Conservation (phyloP, 1,140 invertebrate species). For the Sinella curviseta region DNA sequence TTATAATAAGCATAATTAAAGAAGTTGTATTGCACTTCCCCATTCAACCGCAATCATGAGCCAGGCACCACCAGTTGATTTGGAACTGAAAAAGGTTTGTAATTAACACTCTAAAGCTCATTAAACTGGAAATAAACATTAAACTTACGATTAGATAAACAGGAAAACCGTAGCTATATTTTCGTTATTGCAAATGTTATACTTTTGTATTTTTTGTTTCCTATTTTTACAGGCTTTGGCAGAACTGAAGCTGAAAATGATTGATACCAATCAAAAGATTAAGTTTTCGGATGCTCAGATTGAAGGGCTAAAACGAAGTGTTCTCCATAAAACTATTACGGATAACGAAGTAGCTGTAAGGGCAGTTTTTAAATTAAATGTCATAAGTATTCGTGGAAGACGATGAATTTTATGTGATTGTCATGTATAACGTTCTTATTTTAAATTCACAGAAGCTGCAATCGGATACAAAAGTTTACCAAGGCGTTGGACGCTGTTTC, state of each 20-base stretch:
- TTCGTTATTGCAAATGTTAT: too few species aligned
- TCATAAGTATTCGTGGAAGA: neutral
- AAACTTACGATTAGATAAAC: too few species aligned
- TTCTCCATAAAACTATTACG: slow-evolving; percentile 72
- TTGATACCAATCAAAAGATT: slow-evolving; percentile 76
- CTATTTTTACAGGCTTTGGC: slow-evolving; percentile 83
- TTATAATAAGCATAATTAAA: too few species aligned
- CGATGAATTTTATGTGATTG: neutral
- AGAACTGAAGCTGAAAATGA: slow-evolving; percentile 79
- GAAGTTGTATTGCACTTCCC: too few species aligned
- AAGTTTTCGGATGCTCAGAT: slow-evolving; percentile 78
- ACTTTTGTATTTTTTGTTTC: too few species aligned
- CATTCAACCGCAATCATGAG: too few species aligned
- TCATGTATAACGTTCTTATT: neutral
- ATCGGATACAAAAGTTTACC: slow-evolving; percentile 68
- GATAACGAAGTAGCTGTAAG: slow-evolving; percentile 63
- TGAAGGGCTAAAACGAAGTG: slow-evolving; percentile 66
- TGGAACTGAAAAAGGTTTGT: slow-evolving; percentile 45
- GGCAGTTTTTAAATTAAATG: slow-evolving; percentile 14
- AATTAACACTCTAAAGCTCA: too few species aligned
- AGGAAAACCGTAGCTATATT: too few species aligned
- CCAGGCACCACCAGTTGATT: slow-evolving; percentile 36
- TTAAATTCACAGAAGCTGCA: slow-evolving; percentile 58
- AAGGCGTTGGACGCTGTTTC: slow-evolving; percentile 82
- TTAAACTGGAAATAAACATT: too few species aligned